These are phyloP conservation scores for Cirrhinus mrigala DNA, from an alignment of 2,797 vertebrate species.

Conservation along the genomic window DNA sequence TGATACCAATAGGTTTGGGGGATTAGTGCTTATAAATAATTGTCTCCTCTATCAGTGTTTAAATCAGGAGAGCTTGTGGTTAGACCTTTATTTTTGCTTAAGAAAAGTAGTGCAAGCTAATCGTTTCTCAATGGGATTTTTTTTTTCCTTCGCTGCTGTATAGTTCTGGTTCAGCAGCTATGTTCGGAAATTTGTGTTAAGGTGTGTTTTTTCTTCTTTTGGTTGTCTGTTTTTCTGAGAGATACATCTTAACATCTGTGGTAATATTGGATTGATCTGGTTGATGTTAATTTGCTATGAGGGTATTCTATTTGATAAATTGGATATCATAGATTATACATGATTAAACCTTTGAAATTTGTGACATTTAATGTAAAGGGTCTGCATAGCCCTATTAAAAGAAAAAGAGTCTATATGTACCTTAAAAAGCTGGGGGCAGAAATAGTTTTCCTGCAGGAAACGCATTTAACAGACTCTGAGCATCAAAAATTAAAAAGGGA, in stretches of 20 bases:
- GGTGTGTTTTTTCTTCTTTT: not conserved
- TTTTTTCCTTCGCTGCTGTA: not conserved
- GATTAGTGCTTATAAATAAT: not conserved
- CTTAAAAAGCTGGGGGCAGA: too few species aligned
- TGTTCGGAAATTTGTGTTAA: not conserved
- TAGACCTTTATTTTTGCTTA: not conserved
- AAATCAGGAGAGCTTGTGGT: not conserved
- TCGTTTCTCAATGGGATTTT: not conserved
- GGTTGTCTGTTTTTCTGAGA: not conserved
- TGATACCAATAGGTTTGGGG: not conserved
- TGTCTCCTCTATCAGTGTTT: not conserved
- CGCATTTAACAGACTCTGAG: too few species aligned
- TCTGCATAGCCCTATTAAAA: not conserved
- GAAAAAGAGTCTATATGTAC: too few species aligned
- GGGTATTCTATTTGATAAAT: not conserved
- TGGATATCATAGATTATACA: not conserved
- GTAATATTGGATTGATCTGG: not conserved
- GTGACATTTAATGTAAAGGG: not conserved
- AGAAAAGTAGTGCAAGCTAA: too few species aligned
- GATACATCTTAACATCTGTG: not conserved
- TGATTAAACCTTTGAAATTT: not conserved
- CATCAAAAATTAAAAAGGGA: too few species aligned
- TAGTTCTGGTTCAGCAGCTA: constrained; percentile 12
- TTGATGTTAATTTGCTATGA: too few species aligned
- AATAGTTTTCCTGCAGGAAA: too few species aligned